These are phyloP conservation scores for Ascidia mentula DNA, from an alignment of 23 tunicate genomes.

Conservation along the genomic window DNA sequence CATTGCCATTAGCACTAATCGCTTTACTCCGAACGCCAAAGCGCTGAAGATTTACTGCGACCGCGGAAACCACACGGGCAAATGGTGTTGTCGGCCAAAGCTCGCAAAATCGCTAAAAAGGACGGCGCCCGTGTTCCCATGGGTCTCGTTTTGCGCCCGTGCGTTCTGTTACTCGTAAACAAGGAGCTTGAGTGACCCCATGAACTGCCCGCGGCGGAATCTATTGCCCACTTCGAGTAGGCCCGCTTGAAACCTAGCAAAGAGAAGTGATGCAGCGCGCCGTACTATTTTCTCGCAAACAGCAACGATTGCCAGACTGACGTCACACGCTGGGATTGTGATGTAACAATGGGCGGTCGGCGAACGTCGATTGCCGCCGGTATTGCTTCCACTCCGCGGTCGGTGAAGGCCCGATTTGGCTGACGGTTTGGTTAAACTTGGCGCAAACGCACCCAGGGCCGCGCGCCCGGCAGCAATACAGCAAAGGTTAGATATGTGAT, in stretches of 20 bases:
- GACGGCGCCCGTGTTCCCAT: constrained; percentile 1
- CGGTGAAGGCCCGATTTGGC: constrained; percentile 1
- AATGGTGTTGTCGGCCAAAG: constrained; percentile 1
- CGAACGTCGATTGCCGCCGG: constrained; percentile 5
- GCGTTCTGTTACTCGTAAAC: constrained; percentile 4
- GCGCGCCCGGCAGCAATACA: constrained; percentile 9
- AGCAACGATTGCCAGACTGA: background rate
- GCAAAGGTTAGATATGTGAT: background rate
- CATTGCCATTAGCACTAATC: background rate
- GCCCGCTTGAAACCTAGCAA: background rate
- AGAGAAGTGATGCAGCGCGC: no score
- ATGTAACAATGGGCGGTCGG: background rate
- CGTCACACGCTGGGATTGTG: constrained; percentile 10
- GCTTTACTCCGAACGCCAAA: background rate
- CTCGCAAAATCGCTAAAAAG: background rate
- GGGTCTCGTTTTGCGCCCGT: constrained; percentile 2
- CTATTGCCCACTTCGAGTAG: constrained; percentile 6
- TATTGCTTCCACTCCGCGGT: constrained; percentile 3
- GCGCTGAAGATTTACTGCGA: background rate
- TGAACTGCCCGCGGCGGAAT: background rate
- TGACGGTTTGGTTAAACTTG: background rate
- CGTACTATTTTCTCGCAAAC: background rate
- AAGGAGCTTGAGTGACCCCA: background rate
- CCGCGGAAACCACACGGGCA: background rate
- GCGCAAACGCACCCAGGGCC: background rate